Evolutionary conservation across 2,888 invertebrate genomes (phyloP).

Genomic region (Stegana nigrithorax): DNA sequence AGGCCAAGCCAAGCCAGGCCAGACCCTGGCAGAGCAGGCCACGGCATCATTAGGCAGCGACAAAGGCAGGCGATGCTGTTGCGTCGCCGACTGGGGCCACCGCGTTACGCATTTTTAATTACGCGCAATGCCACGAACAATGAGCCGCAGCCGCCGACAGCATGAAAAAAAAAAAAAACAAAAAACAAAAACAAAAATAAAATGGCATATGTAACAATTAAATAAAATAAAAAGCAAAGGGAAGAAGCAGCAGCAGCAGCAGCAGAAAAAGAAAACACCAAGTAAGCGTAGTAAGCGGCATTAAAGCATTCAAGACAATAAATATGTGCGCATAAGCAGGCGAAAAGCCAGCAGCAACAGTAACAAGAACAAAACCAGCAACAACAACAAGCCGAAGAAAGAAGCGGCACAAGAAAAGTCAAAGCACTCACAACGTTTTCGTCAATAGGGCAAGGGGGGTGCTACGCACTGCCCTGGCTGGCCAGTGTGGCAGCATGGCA

Average conservation of each 20-base stretch:
- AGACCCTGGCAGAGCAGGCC: too few species aligned
- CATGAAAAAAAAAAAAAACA: conserved; percentile 23
- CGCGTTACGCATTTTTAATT: conserved; percentile 60
- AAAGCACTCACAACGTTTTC: conserved; percentile 14
- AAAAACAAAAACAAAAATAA: conserved; percentile 20
- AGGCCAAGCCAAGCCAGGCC: too few species aligned
- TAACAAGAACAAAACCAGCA: background rate
- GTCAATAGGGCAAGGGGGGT: background rate
- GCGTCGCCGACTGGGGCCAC: too few species aligned
- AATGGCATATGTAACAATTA: conserved; percentile 9
- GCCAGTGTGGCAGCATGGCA: background rate
- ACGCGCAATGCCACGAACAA: conserved; percentile 29
- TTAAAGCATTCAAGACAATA: too few species aligned
- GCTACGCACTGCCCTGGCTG: too few species aligned
- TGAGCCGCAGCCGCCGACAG: too few species aligned
- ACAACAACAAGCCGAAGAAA: conserved; percentile 22
- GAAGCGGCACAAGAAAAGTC: conserved; percentile 16
- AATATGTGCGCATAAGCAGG: too few species aligned
- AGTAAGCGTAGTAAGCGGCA: too few species aligned
- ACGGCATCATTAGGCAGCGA: too few species aligned
- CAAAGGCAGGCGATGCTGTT: too few species aligned
- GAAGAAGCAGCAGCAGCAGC: background rate
- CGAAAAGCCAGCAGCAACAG: too few species aligned
- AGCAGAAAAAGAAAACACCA: conserved; percentile 34
- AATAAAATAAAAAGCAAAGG: too few species aligned